Evolutionary conservation across 2,888 invertebrate genomes (phyloP), one percentile per base, ranked within the genome.

Genomic region (Silvanus unidentatus): DNA sequence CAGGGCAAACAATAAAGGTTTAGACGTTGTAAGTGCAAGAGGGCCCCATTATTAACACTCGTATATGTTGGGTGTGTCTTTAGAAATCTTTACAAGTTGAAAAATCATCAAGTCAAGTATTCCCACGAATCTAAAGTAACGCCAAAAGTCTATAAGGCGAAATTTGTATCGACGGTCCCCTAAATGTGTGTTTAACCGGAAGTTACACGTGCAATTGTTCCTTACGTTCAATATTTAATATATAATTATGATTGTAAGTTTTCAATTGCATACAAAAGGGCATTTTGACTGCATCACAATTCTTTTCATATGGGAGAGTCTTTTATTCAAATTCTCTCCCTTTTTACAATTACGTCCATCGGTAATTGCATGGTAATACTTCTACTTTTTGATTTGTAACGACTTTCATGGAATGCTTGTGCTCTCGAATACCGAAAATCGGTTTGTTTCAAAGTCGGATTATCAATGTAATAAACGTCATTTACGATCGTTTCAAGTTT

Each of bases 161-260:
- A n/a, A 9, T 64, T 65, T 63, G 63, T 63, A 47, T 60, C 55
- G n/a, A n/a, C n/a, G n/a, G n/a, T n/a, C 55, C 58, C 62, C 63
- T 57, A n/a, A n/a, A n/a, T n/a, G n/a, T 51, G 58, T 57, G 51
- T 56, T 12, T 32, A 32, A 64, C 65, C 65, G 67, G 67, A 66
- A 67, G 63, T 65, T 62, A 58, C 65, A 66, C 65, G 65, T 65
- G 65, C 59, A 54, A 57, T 57, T 54, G 48, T 54, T 55, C 57
- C 54, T 22, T 22, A 22, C 3, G 22, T 22, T 22, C 22, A 22
- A 22, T 22, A 22, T 52, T 54, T 47, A 54, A 46, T 52, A 53
- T 54, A 57, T 62, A 60, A 64, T 64, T 63, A 61, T 56, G 22
- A 22, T 22, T 3, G 22, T 22, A 22, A 5, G 22, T 22, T 22